These are phyloP conservation scores for roundworm (Caenorhabditis elegans) DNA, from an alignment of 1,140 invertebrate species.

Conservation along the genomic window WBcel235 BX284603.4:6952001-6952500, in stretches of 20 bases:
- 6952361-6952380: background rate
- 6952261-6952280: background rate
- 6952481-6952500: background rate
- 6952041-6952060: background rate
- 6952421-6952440: background rate
- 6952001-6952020: too few species aligned
- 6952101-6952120: conserved; percentile 26
- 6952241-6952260: background rate
- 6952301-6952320: background rate
- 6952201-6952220: background rate
- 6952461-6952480: background rate
- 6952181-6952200: background rate
- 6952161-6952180: background rate
- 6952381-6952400: background rate
- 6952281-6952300: background rate
- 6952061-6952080: conserved; percentile 35
- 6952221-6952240: background rate
- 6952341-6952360: background rate
- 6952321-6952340: background rate
- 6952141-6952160: background rate
- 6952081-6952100: conserved; percentile 21
- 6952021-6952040: too few species aligned
- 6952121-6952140: background rate
- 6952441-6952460: background rate
- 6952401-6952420: background rate